A percentile compares a stretch with the other conserved stretches of the same genome.
phyloP scores from a whole-genome alignment of 2,888 invertebrate genomes.

The Acanthosepion lycidas region DNA sequence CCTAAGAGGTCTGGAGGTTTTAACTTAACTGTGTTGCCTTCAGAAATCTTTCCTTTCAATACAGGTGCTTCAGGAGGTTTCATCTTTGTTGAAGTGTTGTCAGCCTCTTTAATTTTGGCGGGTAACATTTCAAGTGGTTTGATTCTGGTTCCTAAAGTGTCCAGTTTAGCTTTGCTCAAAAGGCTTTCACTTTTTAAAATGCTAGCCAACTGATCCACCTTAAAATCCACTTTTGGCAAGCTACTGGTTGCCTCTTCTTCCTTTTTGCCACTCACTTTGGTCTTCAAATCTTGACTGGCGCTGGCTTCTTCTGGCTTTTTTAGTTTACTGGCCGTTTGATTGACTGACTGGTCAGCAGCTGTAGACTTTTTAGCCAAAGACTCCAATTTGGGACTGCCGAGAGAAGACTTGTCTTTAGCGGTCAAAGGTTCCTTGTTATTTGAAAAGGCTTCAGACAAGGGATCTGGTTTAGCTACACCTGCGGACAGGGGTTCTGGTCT shows the following conservation, averaged over 20 bases:
- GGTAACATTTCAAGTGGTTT: slow-evolving; percentile 33
- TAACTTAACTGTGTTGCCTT: not conserved
- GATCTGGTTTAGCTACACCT: not conserved
- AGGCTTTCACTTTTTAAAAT: slow-evolving; percentile 44
- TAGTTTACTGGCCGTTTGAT: slow-evolving; percentile 38
- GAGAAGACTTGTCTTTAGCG: slow-evolving; percentile 21
- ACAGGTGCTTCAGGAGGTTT: not conserved
- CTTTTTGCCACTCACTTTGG: not conserved
- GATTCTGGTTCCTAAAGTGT: slow-evolving; percentile 4
- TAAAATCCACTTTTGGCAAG: not conserved
- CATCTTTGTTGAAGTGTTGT: not conserved
- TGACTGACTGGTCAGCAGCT: not conserved
- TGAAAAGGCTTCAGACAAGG: slow-evolving; percentile 38
- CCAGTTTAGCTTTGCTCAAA: slow-evolving; percentile 2
- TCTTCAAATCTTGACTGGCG: slow-evolving; percentile 18
- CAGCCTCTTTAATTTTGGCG: not conserved
- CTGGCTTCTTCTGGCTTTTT: slow-evolving; percentile 35
- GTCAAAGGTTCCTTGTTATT: slow-evolving; percentile 42
- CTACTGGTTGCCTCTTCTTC: not conserved
- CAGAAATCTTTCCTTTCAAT: not conserved
- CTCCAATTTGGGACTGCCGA: slow-evolving; percentile 37
- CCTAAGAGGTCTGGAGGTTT: slow-evolving; percentile 33
- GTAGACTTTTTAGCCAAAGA: slow-evolving; percentile 39
- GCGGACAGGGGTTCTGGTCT: not conserved
- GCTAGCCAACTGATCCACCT: slow-evolving; percentile 42